Conservation (phyloP, 2,888 invertebrate genomes). For the Dendrolimus houi region DNA sequence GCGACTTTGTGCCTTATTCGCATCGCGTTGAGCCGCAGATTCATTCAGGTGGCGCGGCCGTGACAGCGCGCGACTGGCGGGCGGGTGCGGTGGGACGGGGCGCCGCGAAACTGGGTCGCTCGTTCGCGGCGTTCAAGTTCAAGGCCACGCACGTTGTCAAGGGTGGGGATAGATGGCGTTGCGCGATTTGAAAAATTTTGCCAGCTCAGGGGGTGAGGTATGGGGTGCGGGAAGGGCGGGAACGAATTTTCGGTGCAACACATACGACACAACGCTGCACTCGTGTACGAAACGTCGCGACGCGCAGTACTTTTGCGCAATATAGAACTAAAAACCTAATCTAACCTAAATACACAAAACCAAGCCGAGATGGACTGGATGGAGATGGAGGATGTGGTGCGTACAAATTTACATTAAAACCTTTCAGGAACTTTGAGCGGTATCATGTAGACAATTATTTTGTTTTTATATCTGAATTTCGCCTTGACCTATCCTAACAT, state of each 20-base stretch:
- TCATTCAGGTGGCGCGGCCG: slow-evolving; percentile 59
- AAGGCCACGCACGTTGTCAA: slow-evolving; percentile 57
- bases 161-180: slow-evolving; percentile 65
- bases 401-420: slow-evolving; percentile 27
- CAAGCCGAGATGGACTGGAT: slow-evolving; percentile 69
- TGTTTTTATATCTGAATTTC: slow-evolving; percentile 24
- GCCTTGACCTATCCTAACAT: slow-evolving; percentile 72
- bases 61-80: slow-evolving; percentile 45
- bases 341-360: slow-evolving; percentile 47
- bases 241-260: slow-evolving; percentile 73
- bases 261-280: slow-evolving; percentile 66
- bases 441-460: slow-evolving; percentile 10
- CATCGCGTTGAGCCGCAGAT: slow-evolving; percentile 24
- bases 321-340: slow-evolving; percentile 45
- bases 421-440: background rate
- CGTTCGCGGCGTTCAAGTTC: slow-evolving; percentile 70
- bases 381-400: slow-evolving; percentile 68
- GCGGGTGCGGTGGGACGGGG: slow-evolving; percentile 28
- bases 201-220: slow-evolving; percentile 51
- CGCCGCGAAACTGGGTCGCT: slow-evolving; percentile 63
- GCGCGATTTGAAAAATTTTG: slow-evolving; percentile 60
- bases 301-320: slow-evolving; percentile 64
- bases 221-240: slow-evolving; percentile 54
- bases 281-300: slow-evolving; percentile 70
- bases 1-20: slow-evolving; percentile 53